Evolutionary conservation across 2,797 vertebrate genomes (phyloP), one percentile per base, ranked within the genome.

Genomic region (Sus cebifrons): DNA sequence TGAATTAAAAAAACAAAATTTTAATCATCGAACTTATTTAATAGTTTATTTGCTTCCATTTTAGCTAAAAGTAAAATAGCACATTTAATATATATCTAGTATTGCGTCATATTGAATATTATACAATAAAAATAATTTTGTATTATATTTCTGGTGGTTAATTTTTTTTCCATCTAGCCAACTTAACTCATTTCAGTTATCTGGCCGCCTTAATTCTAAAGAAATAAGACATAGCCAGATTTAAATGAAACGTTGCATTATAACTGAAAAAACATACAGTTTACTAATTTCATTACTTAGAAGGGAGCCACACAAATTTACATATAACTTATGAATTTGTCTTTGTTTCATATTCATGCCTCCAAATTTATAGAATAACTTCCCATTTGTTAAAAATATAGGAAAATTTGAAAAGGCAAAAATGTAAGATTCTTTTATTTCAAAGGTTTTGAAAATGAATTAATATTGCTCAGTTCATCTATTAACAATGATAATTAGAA

Each of bases 51-150:
- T 95, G 17, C 17, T 86, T 96, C 23, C 9, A 67, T 58, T 74
- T 88, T 62, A 93, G 52, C 32, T 71, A 90, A 90, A 89, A 78
- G 3, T 89, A 79, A 93, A 95, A 84, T 79, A 73, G 64, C 73
- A 56, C 77, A 67, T 58, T 58, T 79, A 65, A 68, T 56, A 14
- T 56, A 60, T 44, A 73, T 32, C 65, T 87, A 49, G 9, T 49
- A 36, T 36, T 36, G 44, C 9, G 6, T 49, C 44, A 49, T 49
- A 8, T 62, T 71, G 54, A 86, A 79, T 36, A 64, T 74, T 36
- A n/a, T 77, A 74, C 8, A 78, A 83, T 54, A 88, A 91, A 96
- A 91, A 86, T 81, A 86, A 87, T 11, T n/a, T 32, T 86, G 4
- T 5, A 44, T 64, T 79, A 17, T 52, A 78, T 83, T 89, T 96